Conservation (phyloP, 37 sponge, comb jelly and placozoan species). For the Diacarnus erythraeanus region DNA sequence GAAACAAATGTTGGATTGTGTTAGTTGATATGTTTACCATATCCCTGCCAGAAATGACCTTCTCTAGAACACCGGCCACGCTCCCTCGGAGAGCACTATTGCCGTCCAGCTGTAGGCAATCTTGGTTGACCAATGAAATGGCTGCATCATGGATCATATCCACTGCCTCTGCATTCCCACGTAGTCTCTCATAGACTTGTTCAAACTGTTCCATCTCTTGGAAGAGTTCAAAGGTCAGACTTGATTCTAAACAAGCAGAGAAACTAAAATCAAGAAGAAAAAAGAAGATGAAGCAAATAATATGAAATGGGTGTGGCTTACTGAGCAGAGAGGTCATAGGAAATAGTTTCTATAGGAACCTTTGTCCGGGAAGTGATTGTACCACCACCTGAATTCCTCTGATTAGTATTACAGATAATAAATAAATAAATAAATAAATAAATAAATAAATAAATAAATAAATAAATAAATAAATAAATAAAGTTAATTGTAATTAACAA, state of each 20-base stretch:
- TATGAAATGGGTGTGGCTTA: slow-evolving; percentile 1
- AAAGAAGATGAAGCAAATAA: not conserved
- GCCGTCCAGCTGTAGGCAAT: not conserved
- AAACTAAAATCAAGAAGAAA: slow-evolving; percentile 8
- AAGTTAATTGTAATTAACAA: too few species aligned
- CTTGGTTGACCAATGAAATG: not conserved
- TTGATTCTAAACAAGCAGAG: not conserved
- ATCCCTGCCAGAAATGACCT: not conserved
- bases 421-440: too few species aligned
- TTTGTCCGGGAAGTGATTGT: not conserved
- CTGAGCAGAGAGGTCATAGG: slow-evolving; percentile 27
- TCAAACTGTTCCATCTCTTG: not conserved
- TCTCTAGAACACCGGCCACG: not conserved
- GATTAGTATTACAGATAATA: too few species aligned
- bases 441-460: too few species aligned
- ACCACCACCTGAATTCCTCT: not conserved
- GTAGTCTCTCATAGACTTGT: not conserved
- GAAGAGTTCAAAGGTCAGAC: not conserved
- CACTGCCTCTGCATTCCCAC: not conserved
- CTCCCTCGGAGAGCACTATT: not conserved
- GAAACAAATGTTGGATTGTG: not conserved
- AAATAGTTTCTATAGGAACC: slow-evolving; percentile 13
- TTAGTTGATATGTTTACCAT: not conserved
- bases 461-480: too few species aligned
- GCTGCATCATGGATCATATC: not conserved